These are phyloP conservation scores for Coccyzus lansbergi DNA, from an alignment of 2,797 vertebrate species.

Conservation along the genomic window DNA sequence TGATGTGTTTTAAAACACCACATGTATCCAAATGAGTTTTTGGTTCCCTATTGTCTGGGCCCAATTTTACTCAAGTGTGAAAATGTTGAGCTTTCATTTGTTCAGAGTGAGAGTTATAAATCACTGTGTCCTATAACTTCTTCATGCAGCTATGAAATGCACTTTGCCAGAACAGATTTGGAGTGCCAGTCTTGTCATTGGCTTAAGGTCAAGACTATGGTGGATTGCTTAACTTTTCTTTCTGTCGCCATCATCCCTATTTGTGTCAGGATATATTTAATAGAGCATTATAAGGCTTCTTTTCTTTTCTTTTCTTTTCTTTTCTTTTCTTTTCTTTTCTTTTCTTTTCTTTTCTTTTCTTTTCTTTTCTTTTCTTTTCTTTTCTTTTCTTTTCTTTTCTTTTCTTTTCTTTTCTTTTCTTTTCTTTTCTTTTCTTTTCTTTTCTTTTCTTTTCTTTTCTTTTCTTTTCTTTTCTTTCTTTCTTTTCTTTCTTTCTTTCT, in stretches of 20 bases:
- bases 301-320: not conserved
- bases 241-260: not conserved
- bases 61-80: constrained; percentile 73
- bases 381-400: not conserved
- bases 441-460: too few species aligned
- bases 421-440: not conserved
- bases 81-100: constrained; percentile 71
- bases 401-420: too few species aligned
- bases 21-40: constrained; percentile 80
- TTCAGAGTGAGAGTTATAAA: constrained; percentile 66
- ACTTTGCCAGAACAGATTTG: constrained; percentile 61
- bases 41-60: constrained; percentile 71
- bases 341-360: not conserved
- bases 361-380: too few species aligned
- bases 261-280: constrained; percentile 29
- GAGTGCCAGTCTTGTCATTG: constrained; percentile 52
- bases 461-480: too few species aligned
- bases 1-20: constrained; percentile 72
- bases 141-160: constrained; percentile 47
- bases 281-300: not conserved
- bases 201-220: constrained; percentile 68
- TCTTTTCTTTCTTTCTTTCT: too few species aligned
- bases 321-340: too few species aligned
- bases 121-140: constrained; percentile 48
- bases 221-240: constrained; percentile 68